Base-by-base conservation (phyloP, 2,797 vertebrate genomes). In the Diplodus sargus region DNA sequence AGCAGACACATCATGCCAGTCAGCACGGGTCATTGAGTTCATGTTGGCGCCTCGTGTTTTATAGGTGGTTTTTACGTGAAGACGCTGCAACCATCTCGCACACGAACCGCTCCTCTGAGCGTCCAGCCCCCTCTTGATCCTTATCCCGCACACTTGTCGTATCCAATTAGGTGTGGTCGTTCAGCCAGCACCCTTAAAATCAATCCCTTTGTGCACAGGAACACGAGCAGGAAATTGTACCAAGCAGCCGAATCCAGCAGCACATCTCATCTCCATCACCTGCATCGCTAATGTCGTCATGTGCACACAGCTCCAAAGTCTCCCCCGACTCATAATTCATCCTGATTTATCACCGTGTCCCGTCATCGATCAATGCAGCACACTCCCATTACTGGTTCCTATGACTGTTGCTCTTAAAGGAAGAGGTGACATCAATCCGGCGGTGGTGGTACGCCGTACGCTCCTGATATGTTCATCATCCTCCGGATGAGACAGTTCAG, bases 131-230 rank as follows among this genome's bases (percentile, higher is more conserved):
- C 28, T 74, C 60, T 12, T 64, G 82, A 86, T 73, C 65, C 60
- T 48, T 73, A 79, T 85, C 75, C 25, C 28, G 70, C 51, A 69
- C 70, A 67, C 76, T 65, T 81, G 83, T 84, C 84, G 70, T 85
- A 67, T 90, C 79, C 82, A 87, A 74, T 88, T 81, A 89, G 86
- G 85, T 90, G 86, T 86, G 89, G 86, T 74, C 90, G 78, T 81
- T 87, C 75, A 77, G 65, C 51, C n/a, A n/a, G 11, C 45, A 47
- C 47, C 49, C 72, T 48, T 23, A 79, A 81, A 84, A 90, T 92
- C 87, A 82, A 83, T 87, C 67, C 70, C 79, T 84, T 34, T 34
- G 34, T 34, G 34, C 34, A 34, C 34, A 34, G 34, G 7, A 34
- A 34, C 34, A 34, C 34, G 9, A 34, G 34, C 34, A 34, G 34